Conservation (phyloP, 2,113 vertebrate genomes). For the Cricetomys ansorgei region DNA sequence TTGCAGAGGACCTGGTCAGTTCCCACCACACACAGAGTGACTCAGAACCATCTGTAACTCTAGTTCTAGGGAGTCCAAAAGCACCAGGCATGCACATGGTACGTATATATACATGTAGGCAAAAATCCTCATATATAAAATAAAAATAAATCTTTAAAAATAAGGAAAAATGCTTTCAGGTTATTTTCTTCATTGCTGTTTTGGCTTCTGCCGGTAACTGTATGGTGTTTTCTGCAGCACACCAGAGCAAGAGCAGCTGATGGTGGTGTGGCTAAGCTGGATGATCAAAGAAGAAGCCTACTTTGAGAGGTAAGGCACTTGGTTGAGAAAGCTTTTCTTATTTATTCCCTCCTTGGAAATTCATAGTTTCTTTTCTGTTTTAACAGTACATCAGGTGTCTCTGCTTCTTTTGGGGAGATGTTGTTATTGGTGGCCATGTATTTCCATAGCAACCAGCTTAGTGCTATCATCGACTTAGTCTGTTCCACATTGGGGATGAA, state of each 20-base stretch:
- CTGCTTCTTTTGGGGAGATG: conserved; percentile 99
- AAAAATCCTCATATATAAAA: background rate
- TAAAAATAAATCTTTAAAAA: background rate
- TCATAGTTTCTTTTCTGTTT: conserved; percentile 64
- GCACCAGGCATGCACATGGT: background rate
- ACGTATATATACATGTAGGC: background rate
- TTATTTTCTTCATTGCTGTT: background rate
- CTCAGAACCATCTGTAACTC: background rate
- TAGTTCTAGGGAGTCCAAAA: background rate
- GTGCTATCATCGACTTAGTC: conserved; percentile 96
- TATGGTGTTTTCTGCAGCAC: conserved; percentile 88
- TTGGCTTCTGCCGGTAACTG: background rate
- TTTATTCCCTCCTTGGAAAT: conserved; percentile 18
- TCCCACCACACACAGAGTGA: background rate
- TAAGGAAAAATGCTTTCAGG: background rate
- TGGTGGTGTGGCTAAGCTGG: conserved; percentile 99
- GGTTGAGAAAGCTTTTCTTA: background rate
- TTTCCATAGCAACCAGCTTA: conserved; percentile 98
- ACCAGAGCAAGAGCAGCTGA: conserved; percentile 97
- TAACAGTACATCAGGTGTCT: conserved; percentile 95
- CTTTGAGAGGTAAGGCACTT: conserved; percentile 94
- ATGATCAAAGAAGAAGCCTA: conserved; percentile 99
- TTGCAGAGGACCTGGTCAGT: background rate
- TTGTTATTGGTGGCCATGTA: conserved; percentile 99
- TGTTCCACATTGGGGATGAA: conserved; percentile 98